Base-by-base conservation (phyloP, 1,140 invertebrate species). In the Drosophila gunungcola region DNA sequence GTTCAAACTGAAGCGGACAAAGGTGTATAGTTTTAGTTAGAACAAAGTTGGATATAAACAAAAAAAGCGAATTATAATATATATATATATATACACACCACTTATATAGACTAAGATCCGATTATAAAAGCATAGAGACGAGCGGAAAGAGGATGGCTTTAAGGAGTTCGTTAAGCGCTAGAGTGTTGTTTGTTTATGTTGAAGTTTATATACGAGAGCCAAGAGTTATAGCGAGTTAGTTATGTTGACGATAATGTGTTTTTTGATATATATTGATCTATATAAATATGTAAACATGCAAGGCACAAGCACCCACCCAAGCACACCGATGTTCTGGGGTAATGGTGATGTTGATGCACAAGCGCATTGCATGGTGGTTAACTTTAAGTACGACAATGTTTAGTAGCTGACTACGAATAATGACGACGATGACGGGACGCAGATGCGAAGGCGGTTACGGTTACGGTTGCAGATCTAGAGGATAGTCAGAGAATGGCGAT, bases 21-120 rank as follows among this genome's bases (percentile, higher is more conserved):
- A 63, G 75, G 84, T 88, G 84, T 88, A 89, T 88, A 88, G 80
- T 82, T 83, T 88, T 89, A 88, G 83, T 83, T 88, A 88, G 83
- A 88, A 79, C 82, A 85, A 85, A 85, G 84, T 85, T 85, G 78
- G 48, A 34, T 38, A 80, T 39, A 75, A 49, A 74, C 25, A 67
- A 55, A 58, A 62, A 39, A 73, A 64, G 56, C 49, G 56, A 52
- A 63, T 65, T 58, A 73, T 43, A 54, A 41, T 34, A 72, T 56
- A 51, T 45, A 39, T 45, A 60, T 34, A 43, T 63, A 62, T 63
- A 63, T 12, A 46, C 36, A 70, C 51, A 69, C 64, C 45, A 69
- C 58, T 68, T 76, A 84, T 78, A 79, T 82, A 68, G 64, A 45
- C 32, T 78, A 82, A 84, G 80, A 65, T 65, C 75, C 72, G 72